These are phyloP conservation scores for Suillia variegata DNA, from an alignment of 2,888 invertebrate species.

Conservation along the genomic window DNA sequence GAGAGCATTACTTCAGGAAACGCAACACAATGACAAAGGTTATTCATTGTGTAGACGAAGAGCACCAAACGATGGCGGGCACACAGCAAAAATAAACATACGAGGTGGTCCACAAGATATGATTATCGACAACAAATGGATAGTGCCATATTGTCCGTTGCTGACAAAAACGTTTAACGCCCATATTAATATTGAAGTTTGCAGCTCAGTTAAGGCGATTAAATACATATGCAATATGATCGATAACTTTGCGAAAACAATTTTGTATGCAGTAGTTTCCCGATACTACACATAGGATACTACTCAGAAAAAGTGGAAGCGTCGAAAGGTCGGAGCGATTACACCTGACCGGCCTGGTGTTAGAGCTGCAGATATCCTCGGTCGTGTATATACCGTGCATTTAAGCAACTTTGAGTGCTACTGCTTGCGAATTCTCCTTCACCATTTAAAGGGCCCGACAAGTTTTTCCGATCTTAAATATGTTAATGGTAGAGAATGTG, in stretches of 20 bases:
- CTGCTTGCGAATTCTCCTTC: conserved; percentile 13
- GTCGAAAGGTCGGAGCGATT: not conserved
- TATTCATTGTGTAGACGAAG: conserved; percentile 27
- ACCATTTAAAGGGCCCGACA: conserved; percentile 5
- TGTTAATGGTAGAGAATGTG: not conserved
- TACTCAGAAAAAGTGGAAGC: not conserved
- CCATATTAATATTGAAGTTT: conserved; percentile 56
- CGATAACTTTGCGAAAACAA: not conserved
- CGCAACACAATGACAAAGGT: conserved; percentile 13
- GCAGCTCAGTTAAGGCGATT: conserved; percentile 38
- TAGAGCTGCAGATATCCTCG: no score
- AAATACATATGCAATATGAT: conserved; percentile 17
- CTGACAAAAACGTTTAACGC: conserved; percentile 41
- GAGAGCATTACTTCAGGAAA: conserved; percentile 11
- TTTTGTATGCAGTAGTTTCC: not conserved
- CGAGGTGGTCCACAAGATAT: conserved; percentile 12
- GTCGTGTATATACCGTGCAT: not conserved
- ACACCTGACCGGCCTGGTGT: no score
- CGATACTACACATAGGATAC: not conserved
- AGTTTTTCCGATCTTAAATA: conserved; percentile 8
- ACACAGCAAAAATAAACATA: conserved; percentile 19
- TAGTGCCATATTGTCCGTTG: conserved; percentile 50
- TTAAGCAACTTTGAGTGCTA: conserved; percentile 11
- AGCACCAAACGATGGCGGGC: conserved; percentile 21
- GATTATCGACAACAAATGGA: conserved; percentile 44